Conservation (phyloP, 2,113 vertebrate genomes). For the Corynorhinus townsendii region DNA sequence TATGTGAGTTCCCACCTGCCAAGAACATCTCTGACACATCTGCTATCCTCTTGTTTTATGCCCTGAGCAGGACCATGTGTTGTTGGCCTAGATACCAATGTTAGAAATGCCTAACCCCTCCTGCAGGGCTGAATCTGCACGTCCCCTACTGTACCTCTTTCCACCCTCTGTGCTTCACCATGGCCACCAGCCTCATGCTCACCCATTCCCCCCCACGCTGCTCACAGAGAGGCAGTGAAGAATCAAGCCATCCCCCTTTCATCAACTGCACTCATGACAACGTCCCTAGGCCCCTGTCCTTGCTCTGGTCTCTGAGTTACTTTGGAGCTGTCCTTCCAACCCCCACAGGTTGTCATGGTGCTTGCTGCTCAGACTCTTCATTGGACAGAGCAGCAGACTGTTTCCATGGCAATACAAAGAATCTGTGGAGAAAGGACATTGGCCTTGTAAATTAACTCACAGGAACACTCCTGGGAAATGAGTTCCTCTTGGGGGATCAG, state of each 20-base stretch:
- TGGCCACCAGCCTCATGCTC: background rate
- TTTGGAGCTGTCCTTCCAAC: slow-evolving; percentile 32
- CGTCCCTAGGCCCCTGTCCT: background rate
- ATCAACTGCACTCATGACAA: background rate
- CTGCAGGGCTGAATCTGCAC: background rate
- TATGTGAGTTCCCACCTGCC: background rate
- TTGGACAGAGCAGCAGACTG: slow-evolving; percentile 52
- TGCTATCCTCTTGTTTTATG: background rate
- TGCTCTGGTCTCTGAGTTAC: background rate
- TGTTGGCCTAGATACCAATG: background rate
- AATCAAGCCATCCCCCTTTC: background rate
- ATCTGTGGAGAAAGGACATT: slow-evolving; percentile 42
- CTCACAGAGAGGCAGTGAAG: background rate
- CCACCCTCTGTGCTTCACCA: background rate
- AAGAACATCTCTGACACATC: background rate
- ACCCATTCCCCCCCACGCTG: background rate
- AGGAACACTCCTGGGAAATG: slow-evolving; percentile 41
- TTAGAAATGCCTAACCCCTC: background rate
- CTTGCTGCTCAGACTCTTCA: slow-evolving; percentile 37
- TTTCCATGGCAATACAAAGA: slow-evolving; percentile 69
- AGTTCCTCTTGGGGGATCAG: background rate
- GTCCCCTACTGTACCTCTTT: background rate
- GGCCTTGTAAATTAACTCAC: slow-evolving; percentile 58
- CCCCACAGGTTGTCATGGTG: slow-evolving; percentile 68
- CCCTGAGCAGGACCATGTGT: background rate